These are phyloP conservation scores for Craterocephalus amniculus DNA, from an alignment of 2,797 vertebrate species.

Conservation along the genomic window DNA sequence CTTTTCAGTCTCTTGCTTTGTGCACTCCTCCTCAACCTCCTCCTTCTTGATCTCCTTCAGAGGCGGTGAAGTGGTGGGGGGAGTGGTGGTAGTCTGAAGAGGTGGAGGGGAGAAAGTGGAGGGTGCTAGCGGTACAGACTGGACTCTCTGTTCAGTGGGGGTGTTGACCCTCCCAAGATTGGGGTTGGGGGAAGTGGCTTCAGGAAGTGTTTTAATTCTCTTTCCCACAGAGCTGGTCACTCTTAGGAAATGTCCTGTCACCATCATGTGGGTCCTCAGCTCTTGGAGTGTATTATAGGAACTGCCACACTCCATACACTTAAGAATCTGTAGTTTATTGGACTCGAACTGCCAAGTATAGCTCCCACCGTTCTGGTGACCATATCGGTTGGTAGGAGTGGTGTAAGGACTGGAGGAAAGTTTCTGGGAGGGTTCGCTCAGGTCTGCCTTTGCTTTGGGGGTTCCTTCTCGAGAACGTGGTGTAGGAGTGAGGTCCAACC, in stretches of 20 bases:
- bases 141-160: conserved; percentile 89
- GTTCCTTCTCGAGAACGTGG: conserved; percentile 89
- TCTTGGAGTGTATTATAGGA: conserved; percentile 96
- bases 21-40: conserved; percentile 85
- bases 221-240: conserved; percentile 92
- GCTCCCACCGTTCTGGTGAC: conserved; percentile 92
- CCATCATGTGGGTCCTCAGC: conserved; percentile 97
- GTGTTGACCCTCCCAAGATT: conserved; percentile 67
- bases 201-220: conserved; percentile 90
- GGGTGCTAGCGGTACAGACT: conserved; percentile 90
- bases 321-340: conserved; percentile 95
- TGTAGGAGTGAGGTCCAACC: conserved; percentile 89
- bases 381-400: conserved; percentile 87
- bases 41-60: conserved; percentile 91
- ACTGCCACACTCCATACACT: conserved; percentile 97
- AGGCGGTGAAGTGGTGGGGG: conserved; percentile 82
- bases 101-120: conserved; percentile 90
- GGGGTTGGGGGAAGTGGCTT: conserved; percentile 81
- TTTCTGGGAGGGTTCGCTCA: conserved; percentile 86
- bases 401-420: conserved; percentile 87
- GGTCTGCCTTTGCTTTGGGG: conserved; percentile 79
- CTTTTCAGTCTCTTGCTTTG: conserved; percentile 84
- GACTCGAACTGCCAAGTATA: conserved; percentile 96
- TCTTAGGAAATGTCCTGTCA: conserved; percentile 96
- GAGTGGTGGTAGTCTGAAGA: conserved; percentile 59